Evolutionary conservation across 2,888 invertebrate genomes (phyloP).

Genomic region (Hypercompe scribonia): DNA sequence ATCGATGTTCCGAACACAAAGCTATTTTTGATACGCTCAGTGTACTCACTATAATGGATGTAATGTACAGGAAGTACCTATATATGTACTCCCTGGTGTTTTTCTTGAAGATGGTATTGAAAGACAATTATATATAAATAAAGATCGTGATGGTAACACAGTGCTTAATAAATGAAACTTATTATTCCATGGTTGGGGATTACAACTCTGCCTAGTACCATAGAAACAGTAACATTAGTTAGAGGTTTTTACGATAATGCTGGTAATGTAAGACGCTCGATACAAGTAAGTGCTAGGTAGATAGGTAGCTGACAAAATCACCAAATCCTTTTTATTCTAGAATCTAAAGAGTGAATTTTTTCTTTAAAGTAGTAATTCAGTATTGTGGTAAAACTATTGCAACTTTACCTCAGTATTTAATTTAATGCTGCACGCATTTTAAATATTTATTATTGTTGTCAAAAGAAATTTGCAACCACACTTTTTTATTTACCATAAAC

Average conservation of each 20-base stretch:
- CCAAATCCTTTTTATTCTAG: no score
- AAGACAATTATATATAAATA: not conserved
- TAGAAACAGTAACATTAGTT: not conserved
- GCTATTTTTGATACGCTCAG: conserved; percentile 34
- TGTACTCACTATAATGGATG: conserved; percentile 20
- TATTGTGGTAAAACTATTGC: no score
- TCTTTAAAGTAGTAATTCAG: no score
- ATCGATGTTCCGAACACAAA: conserved; percentile 52
- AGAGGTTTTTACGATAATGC: no score
- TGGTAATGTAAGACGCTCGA: no score
- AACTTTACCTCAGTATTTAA: no score
- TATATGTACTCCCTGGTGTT: conserved; percentile 3
- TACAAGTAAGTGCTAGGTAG: no score
- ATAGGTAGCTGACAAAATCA: no score
- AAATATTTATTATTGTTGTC: not conserved
- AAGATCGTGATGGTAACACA: not conserved
- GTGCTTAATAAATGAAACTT: not conserved
- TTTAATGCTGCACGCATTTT: not conserved
- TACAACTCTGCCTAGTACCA: not conserved
- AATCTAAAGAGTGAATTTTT: no score
- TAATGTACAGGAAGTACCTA: conserved; percentile 2
- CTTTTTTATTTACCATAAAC: not conserved
- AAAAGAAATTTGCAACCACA: not conserved
- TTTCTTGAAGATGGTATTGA: not conserved
- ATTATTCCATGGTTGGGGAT: not conserved